Percentiles rank a stretch among this genome's conserved stretches.
Evolutionary conservation across 2,113 vertebrate species (phyloP).

Genomic region (Brachyhypopomus gauderio): DNA sequence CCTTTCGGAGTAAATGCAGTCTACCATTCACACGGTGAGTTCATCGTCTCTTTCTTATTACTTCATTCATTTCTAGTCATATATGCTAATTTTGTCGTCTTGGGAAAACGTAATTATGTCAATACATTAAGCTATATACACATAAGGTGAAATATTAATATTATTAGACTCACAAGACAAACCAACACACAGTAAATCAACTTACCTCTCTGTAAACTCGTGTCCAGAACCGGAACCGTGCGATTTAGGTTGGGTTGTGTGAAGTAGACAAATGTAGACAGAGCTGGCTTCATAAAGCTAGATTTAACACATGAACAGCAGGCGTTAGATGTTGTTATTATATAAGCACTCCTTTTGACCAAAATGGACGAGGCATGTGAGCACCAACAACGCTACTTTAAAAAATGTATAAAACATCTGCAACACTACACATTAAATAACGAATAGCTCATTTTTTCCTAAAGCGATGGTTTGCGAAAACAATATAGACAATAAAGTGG

Average conservation of each 20-base stretch:
- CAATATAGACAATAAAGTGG: constrained; percentile 67
- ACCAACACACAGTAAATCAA: no score
- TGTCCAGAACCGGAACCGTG: no score
- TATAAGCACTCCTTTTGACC: background rate
- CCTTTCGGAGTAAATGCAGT: constrained; percentile 77
- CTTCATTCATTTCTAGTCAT: background rate
- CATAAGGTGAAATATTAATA: background rate
- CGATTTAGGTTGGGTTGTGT: no score
- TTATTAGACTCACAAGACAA: background rate
- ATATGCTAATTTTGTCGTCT: background rate
- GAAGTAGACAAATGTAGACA: no score
- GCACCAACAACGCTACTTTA: background rate
- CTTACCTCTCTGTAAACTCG: no score
- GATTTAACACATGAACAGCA: background rate
- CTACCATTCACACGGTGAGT: background rate
- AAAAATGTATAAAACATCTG: background rate
- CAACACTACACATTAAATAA: no score
- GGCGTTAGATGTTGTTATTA: background rate
- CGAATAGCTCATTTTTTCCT: no score
- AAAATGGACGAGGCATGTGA: background rate
- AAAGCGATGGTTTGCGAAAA: constrained; percentile 53
- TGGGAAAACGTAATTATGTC: background rate
- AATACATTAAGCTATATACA: no score
- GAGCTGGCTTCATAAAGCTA: no score
- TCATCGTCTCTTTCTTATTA: background rate